A percentile compares a stretch with the other conserved stretches of the same genome.
Conservation (phyloP, 2,113 vertebrate genomes). For the Ammospiza caudacuta region DNA sequence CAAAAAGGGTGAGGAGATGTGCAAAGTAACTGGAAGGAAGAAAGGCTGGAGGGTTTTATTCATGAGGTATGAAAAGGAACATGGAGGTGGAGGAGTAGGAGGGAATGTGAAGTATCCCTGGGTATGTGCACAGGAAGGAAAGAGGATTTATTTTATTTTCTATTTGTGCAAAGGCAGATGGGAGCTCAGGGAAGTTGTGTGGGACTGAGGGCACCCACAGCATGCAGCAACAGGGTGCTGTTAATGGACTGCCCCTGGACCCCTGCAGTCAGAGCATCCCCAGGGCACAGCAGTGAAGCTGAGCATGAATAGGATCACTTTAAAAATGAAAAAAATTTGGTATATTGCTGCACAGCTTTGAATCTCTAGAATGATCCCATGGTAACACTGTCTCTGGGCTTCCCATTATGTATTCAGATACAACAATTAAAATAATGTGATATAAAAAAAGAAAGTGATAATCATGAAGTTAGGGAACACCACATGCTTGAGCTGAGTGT, state of each 20-base stretch:
- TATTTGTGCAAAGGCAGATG: not conserved
- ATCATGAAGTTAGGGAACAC: conserved; percentile 24
- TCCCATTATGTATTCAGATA: conserved; percentile 18
- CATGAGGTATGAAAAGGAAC: conserved; percentile 47
- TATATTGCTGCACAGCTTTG: not conserved
- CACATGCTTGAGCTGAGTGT: not conserved
- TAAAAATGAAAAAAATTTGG: not conserved
- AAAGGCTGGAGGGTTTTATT: conserved; percentile 47
- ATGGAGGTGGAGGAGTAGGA: conserved; percentile 58
- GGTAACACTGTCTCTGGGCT: conserved; percentile 37
- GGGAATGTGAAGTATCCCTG: conserved; percentile 48
- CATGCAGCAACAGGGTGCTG: not conserved
- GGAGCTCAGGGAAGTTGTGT: not conserved
- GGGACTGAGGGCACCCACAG: not conserved
- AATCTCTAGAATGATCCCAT: conserved; percentile 32
- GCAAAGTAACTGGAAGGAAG: not conserved
- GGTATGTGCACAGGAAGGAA: not conserved
- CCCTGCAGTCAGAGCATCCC: not conserved
- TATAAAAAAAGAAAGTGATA: conserved; percentile 29
- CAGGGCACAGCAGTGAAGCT: not conserved
- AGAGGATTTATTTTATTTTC: conserved; percentile 8
- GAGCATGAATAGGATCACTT: not conserved
- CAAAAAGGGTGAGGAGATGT: not conserved
- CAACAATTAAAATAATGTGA: conserved; percentile 43
- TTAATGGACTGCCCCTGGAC: not conserved